Conservation (phyloP, 2,888 invertebrate genomes). For the Limenitis camilla region DNA sequence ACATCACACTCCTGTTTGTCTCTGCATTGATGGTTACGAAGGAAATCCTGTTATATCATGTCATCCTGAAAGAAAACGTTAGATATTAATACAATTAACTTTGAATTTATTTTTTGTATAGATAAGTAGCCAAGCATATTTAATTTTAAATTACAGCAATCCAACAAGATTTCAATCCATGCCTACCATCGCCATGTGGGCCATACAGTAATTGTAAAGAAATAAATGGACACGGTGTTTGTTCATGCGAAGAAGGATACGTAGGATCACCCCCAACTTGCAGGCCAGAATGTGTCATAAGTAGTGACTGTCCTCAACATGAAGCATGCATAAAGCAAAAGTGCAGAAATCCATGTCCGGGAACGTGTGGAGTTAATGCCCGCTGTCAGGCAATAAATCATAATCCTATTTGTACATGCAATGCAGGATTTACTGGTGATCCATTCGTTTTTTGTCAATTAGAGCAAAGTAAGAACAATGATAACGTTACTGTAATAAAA, state of each 20-base stretch:
- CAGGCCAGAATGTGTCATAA: conserved; percentile 84
- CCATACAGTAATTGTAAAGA: conserved; percentile 84
- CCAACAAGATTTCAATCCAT: conserved; percentile 75
- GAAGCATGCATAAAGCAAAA: conserved; percentile 82
- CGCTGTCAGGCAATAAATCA: conserved; percentile 84
- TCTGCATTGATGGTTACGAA: conserved; percentile 84
- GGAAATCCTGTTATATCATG: conserved; percentile 83
- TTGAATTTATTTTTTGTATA: background rate
- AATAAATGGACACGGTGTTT: conserved; percentile 82
- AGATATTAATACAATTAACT: conserved; percentile 33
- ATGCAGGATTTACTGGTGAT: conserved; percentile 83
- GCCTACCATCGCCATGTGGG: conserved; percentile 84
- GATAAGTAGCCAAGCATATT: background rate
- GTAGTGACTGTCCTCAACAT: conserved; percentile 83
- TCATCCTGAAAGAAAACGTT: conserved; percentile 57
- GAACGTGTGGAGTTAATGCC: conserved; percentile 83
- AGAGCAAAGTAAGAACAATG: conserved; percentile 66
- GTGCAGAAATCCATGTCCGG: conserved; percentile 85
- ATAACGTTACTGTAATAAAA: conserved; percentile 32
- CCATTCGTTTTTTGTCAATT: conserved; percentile 84
- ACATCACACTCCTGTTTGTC: conserved; percentile 88
- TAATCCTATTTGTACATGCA: conserved; percentile 86
- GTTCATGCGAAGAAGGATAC: conserved; percentile 84
- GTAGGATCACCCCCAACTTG: conserved; percentile 85
- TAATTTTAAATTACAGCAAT: conserved; percentile 46